phyloP scores from a whole-genome alignment of 1,140 invertebrate species.

The Nasonia giraulti region DNA sequence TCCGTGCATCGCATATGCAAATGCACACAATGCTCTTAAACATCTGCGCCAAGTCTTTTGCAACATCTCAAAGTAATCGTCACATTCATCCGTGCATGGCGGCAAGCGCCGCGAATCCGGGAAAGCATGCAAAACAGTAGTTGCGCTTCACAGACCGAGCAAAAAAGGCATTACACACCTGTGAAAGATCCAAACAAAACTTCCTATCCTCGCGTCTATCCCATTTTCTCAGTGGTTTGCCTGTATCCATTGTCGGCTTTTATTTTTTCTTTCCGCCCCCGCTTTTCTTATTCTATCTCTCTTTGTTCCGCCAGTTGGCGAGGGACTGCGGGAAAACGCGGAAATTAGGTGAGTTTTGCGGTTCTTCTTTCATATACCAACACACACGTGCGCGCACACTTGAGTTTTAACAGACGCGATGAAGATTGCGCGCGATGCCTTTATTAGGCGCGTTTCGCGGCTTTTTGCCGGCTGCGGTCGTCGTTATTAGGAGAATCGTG shows the following conservation, averaged over 20 bases:
- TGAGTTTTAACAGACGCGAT: not conserved
- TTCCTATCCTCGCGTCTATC: too few relatives aligned
- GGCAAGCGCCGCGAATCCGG: too few relatives aligned
- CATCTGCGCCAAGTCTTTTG: too few relatives aligned
- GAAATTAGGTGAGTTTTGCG: slow-evolving; percentile 16
- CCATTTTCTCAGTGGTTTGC: not conserved
- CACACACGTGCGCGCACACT: not conserved
- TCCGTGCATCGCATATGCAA: too few relatives aligned
- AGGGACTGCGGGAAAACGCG: not conserved
- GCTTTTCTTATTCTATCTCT: not conserved
- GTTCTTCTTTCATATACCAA: not conserved
- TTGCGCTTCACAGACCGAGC: not conserved
- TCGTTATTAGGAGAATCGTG: too few relatives aligned
- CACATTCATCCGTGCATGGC: too few relatives aligned
- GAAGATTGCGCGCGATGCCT: too few relatives aligned
- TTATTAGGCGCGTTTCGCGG: too few relatives aligned
- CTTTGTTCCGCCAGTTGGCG: not conserved
- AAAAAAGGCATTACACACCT: not conserved
- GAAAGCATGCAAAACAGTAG: not conserved
- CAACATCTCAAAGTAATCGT: too few relatives aligned
- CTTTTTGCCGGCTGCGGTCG: too few relatives aligned
- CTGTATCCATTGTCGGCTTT: not conserved
- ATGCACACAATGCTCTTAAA: too few relatives aligned
- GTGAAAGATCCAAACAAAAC: too few relatives aligned
- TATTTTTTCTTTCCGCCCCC: not conserved